Evolutionary conservation across 2,797 vertebrate species (phyloP).

Genomic region (Enteromius argenteus): DNA sequence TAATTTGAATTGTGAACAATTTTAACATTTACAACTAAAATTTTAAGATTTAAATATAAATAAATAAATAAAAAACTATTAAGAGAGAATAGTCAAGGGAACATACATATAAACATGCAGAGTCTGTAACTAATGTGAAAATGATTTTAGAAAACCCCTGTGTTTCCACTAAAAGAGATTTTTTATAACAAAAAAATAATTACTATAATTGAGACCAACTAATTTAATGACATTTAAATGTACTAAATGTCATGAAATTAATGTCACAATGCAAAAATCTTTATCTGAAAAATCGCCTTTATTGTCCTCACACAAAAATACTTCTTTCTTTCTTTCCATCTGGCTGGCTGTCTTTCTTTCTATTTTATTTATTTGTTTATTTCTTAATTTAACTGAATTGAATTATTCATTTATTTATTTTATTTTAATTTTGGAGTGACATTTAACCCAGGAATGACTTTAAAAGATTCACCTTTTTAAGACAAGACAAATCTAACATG

Average conservation of each 20-base stretch:
- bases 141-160: neutral
- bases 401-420: neutral
- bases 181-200: neutral
- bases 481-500: neutral
- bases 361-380: neutral
- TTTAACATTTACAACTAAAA: neutral
- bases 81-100: neutral
- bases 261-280: neutral
- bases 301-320: neutral
- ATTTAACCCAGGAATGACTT: neutral
- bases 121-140: neutral
- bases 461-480: neutral
- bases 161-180: neutral
- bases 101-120: neutral
- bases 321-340: neutral
- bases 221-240: neutral
- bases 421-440: neutral
- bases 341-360: neutral
- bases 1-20: neutral
- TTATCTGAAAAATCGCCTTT: neutral
- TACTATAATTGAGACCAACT: neutral
- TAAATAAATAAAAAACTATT: neutral
- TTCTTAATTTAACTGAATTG: no score
- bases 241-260: neutral
- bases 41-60: neutral